These are phyloP conservation scores for Capreolus pygargus DNA, from an alignment of 2,113 vertebrate genomes.

Conservation along the genomic window DNA sequence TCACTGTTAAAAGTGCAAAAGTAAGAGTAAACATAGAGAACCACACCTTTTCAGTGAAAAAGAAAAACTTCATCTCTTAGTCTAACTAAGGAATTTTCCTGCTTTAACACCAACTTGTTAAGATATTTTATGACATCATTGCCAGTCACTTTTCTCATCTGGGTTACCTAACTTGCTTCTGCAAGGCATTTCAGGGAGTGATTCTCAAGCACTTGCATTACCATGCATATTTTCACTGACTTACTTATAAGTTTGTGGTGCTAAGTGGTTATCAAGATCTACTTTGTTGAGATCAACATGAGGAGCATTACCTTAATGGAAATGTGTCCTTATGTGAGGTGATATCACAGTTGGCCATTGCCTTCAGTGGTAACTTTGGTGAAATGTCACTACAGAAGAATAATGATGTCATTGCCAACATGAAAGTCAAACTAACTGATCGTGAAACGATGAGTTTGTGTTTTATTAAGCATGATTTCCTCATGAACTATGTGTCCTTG, in stretches of 20 bases:
- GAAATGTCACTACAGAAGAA: background rate
- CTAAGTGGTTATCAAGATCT: background rate
- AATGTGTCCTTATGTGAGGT: background rate
- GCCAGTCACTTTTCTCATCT: rapidly evolving
- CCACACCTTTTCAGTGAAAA: background rate
- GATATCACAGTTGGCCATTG: background rate
- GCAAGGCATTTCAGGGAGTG: background rate
- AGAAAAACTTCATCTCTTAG: background rate
- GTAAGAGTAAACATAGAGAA: background rate
- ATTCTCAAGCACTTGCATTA: background rate
- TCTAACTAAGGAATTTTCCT: background rate
- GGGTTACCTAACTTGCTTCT: background rate
- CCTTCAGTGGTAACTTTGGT: rapidly evolving
- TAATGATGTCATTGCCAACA: background rate
- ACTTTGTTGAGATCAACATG: background rate
- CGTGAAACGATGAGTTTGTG: background rate
- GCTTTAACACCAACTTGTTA: background rate
- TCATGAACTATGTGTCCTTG: background rate
- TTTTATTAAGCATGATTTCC: background rate
- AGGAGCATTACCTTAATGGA: background rate
- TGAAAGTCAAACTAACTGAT: background rate
- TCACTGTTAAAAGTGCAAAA: background rate
- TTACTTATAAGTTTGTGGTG: background rate
- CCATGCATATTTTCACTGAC: background rate
- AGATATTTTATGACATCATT: background rate